Evolutionary conservation across 64 coral and sea anemone species (phyloP).

Genomic region (Actinia tenebrosa): DNA sequence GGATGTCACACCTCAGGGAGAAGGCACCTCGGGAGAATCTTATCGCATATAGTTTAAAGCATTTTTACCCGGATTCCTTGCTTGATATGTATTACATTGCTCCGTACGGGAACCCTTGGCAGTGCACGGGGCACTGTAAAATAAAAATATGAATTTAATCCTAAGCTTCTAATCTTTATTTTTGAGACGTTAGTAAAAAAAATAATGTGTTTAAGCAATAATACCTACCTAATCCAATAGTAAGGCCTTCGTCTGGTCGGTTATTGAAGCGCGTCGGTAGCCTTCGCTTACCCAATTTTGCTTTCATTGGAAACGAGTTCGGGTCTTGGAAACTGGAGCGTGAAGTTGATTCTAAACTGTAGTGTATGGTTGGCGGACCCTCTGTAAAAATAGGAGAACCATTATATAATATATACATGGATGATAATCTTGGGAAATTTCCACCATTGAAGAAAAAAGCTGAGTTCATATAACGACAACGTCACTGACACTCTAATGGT

Average conservation of each 20-base stretch:
- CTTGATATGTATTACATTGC: neutral
- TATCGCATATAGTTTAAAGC: too few relatives aligned
- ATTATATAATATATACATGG: too few relatives aligned
- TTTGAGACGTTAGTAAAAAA: too few relatives aligned
- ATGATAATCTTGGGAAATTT: neutral
- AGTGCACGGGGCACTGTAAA: slow-evolving; percentile 1
- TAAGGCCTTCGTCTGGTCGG: slow-evolving; percentile 30
- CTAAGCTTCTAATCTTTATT: too few relatives aligned
- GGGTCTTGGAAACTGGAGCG: slow-evolving; percentile 51
- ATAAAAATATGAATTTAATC: neutral
- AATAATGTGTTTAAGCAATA: neutral
- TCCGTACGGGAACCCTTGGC: neutral
- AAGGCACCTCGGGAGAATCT: neutral
- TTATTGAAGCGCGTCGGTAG: slow-evolving; percentile 15
- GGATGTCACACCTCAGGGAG: too few relatives aligned
- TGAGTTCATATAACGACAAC: too few relatives aligned
- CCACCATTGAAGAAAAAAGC: too few relatives aligned
- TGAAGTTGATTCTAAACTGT: slow-evolving; percentile 58
- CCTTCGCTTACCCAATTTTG: neutral
- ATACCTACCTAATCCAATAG: slow-evolving; percentile 39
- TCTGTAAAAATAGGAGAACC: neutral
- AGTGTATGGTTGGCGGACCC: slow-evolving; percentile 29
- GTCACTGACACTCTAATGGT: too few relatives aligned
- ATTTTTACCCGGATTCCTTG: slow-evolving; percentile 12
- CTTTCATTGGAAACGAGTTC: slow-evolving; percentile 2